Evolutionary conservation across 2,113 vertebrate species (phyloP).

Genomic region (Halcyon senegalensis): DNA sequence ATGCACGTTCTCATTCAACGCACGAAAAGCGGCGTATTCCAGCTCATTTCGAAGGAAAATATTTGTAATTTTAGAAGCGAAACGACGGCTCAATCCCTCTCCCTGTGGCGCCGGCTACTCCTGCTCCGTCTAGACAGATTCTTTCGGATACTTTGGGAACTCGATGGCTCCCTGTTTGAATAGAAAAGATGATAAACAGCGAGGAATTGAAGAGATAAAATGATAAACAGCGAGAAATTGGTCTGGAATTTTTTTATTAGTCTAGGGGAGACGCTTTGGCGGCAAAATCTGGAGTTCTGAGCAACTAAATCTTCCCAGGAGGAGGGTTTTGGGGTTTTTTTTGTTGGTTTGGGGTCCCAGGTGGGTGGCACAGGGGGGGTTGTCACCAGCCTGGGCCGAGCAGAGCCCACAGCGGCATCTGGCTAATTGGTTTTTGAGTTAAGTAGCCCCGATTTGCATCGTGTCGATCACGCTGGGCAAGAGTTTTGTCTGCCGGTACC

Average conservation of each 20-base stretch:
- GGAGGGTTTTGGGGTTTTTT: neutral
- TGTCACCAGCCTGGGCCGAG: too few relatives aligned
- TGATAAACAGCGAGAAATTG: neutral
- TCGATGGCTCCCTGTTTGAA: neutral
- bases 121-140: neutral
- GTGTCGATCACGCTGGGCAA: too few relatives aligned
- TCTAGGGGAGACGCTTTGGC: neutral
- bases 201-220: too few relatives aligned
- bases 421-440: conserved; percentile 64
- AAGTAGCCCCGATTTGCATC: neutral
- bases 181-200: neutral
- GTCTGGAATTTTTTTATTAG: neutral
- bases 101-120: neutral
- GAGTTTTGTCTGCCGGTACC: neutral
- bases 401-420: neutral
- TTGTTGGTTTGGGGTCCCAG: neutral
- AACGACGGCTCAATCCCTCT: neutral
- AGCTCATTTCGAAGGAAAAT: neutral
- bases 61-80: neutral
- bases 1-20: rapidly evolving
- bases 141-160: neutral
- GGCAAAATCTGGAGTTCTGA: neutral
- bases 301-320: neutral
- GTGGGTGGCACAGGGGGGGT: too few relatives aligned
- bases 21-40: too few relatives aligned